phyloP scores from a whole-genome alignment of 2,113 vertebrate species.

The Larimichthys polyactis region DNA sequence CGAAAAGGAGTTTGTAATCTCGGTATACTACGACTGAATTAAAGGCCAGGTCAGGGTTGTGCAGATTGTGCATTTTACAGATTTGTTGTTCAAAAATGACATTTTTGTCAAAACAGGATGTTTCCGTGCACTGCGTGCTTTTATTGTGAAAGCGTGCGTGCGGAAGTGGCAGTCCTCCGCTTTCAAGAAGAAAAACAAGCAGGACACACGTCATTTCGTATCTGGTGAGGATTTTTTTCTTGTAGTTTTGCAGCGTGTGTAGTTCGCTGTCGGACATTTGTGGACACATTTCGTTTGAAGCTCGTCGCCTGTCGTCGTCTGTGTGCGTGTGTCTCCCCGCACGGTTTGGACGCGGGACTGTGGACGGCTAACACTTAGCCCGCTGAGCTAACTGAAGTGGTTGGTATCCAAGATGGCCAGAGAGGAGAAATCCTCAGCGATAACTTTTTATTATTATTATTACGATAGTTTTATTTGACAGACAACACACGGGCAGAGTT shows the following conservation, averaged over 20 bases:
- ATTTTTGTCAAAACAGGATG: no score
- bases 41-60: not conserved
- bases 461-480: no score
- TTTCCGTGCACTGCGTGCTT: not conserved
- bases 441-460: no score
- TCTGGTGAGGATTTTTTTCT: constrained; percentile 2
- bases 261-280: not conserved
- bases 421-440: no score
- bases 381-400: no score
- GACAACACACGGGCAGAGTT: no score
- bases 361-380: not conserved
- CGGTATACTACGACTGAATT: not conserved
- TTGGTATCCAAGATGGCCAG: no score
- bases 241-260: not conserved
- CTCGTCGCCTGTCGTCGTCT: not conserved
- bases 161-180: not conserved
- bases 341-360: not conserved
- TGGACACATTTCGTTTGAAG: not conserved
- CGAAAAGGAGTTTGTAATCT: not conserved
- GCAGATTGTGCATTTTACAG: not conserved
- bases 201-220: not conserved
- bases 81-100: not conserved
- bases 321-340: not conserved
- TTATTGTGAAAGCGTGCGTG: constrained; percentile 20
- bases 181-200: constrained; percentile 5